Base-by-base conservation (phyloP, 2,797 vertebrate genomes). In the Xenops minutus region DNA sequence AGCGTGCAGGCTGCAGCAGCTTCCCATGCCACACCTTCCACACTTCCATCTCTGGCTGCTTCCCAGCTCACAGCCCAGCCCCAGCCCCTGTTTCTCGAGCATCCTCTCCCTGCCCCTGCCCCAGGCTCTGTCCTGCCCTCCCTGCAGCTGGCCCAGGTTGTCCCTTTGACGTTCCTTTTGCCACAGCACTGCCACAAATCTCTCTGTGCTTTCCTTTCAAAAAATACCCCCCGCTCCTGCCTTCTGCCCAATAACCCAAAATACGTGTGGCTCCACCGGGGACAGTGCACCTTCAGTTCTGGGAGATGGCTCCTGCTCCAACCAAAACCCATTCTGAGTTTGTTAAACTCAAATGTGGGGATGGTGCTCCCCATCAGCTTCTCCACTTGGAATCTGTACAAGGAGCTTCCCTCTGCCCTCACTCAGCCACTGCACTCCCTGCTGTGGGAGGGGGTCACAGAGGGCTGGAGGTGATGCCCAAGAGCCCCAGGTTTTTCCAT, bases 61-160 rank as follows among this genome's bases (percentile, higher is more conserved):
- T 95, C 89, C 91, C 86, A 77, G 91, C 54, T 68, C 85, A 63
- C 54, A 67, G 61, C 81, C 78, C 75, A 20, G 27, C 75, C n/a
- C 48, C 1, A 4, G 20, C 44, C 78, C 26, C 0, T 1, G 15
- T 15, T 30, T 14, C 64, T 34, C 1, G n/a, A 54, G 63, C 44
- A 41, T 51, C 67, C 66, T 21, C n/a, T 89, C 16, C 56, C 61
- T 13, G 19, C 0, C 2, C 37, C 44, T 37, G n/a, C 46, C 37
- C 26, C 14, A 7, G 64, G 26, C 68, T 59, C 56, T 80, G 49
- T 51, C 44, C 82, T 46, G 54, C 5, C 8, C 41, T 20, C 39
- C 10, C 0, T 2, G 8, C 22, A 74, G 64, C 30, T 72, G 30
- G 22, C 37, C 19, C 30, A 62, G 4, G 13, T 3, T 7, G 1